Percentiles rank a stretch among this genome's conserved stretches.
phyloP scores from a whole-genome alignment of 2,797 vertebrate genomes.

The Hypotaenidia okinawae region DNA sequence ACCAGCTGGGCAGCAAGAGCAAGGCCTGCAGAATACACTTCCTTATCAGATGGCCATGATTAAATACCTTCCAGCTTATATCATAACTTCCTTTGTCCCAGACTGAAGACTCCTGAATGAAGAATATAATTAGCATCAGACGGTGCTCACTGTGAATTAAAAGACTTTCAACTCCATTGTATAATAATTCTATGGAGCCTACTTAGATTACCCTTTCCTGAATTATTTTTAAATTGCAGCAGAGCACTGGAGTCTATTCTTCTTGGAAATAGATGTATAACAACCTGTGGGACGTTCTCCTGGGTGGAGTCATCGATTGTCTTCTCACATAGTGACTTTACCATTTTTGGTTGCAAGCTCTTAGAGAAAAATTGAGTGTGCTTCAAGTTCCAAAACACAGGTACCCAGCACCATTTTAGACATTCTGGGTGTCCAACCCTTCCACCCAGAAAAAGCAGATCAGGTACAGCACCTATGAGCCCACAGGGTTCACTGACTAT shows the following conservation, averaged over 20 bases:
- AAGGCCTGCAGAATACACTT: constrained; percentile 1
- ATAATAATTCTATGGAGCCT: neutral
- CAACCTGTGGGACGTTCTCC: constrained; percentile 12
- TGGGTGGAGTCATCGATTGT: neutral
- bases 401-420: neutral
- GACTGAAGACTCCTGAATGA: constrained; percentile 10
- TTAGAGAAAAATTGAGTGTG: neutral
- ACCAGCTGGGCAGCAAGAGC: neutral
- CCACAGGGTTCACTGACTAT: neutral
- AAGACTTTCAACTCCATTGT: neutral
- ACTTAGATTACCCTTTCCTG: neutral
- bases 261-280: neutral
- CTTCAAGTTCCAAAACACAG: neutral
- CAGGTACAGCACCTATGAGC: neutral
- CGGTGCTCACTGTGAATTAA: neutral
- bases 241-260: neutral
- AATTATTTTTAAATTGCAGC: constrained; percentile 18
- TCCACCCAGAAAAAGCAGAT: neutral
- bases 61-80: neutral
- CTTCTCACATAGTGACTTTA: neutral
- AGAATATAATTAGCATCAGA: neutral
- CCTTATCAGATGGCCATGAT: neutral
- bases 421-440: neutral
- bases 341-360: neutral
- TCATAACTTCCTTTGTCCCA: constrained; percentile 23